Evolutionary conservation across 2,888 invertebrate species (phyloP), one percentile per base, ranked within the genome.

Genomic region (Salticus scenicus): DNA sequence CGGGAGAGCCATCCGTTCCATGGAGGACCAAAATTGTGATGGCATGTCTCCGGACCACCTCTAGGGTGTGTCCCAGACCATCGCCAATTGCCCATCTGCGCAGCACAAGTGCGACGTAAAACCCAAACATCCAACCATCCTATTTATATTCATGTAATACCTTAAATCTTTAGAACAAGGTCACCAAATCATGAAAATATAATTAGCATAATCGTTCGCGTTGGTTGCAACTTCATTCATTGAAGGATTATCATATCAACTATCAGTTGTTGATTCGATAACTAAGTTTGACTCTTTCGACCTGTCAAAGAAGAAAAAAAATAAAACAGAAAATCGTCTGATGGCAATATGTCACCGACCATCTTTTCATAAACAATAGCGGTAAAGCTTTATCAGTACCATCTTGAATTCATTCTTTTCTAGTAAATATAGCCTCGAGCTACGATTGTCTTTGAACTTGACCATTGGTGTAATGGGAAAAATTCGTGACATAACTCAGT

Each of bases 401-500:
- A 57, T 57, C 57, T 57, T 57, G 37, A 7, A 7, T 47, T 1
- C 24, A 20, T 2, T 24, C 24, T 20, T 37, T 57, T 57, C 57
- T 24, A 24, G 24, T 24, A 57, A 57, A 7, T 24, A 57, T 57
- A 57, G 57, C 76, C 69, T 30, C 33, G 51, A 73, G 83, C 83
- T 20, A 28, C 76, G 14, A 83, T 77, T 77, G 83, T 77, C 73
- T 72, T 67, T 76, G 83, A 72, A 51, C 76, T 67, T 72, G 67
- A 77, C 77, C 83, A 83, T 83, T 73, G 37, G 41, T 47, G 77
- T 77, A 83, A 83, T 83, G 83, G 67, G 72, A 73, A 73, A 83
- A 77, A 67, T 37, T 51, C 83, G 83, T 83, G 83, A 76, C 63
- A 33, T 24, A 20, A 28, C 37, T 33, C 33, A 24, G 57, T 57